phyloP scores from a whole-genome alignment of 2,797 vertebrate genomes.

The Spea hammondii region DNA sequence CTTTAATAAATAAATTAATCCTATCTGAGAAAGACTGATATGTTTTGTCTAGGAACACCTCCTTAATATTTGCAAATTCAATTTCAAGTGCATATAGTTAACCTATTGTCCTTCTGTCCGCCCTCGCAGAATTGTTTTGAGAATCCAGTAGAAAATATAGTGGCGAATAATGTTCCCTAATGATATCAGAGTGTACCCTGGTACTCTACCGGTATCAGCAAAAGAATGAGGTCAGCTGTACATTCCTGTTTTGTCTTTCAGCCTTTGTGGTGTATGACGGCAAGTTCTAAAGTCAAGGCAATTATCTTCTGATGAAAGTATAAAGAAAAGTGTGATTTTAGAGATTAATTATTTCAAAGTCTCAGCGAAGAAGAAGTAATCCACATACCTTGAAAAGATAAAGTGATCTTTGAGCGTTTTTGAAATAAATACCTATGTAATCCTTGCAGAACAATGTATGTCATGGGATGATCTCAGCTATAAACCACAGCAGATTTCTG shows the following conservation, averaged over 20 bases:
- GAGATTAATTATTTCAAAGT: conserved; percentile 2
- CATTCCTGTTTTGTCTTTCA: not conserved
- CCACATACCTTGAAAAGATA: not conserved
- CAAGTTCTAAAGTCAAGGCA: not conserved
- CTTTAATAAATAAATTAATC: no score
- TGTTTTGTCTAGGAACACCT: no score
- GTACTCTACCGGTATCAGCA: not conserved
- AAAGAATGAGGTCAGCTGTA: not conserved
- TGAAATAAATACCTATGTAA: not conserved
- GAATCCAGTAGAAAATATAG: no score
- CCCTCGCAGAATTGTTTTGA: no score
- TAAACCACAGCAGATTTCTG: not conserved
- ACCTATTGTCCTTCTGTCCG: no score
- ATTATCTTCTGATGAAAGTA: not conserved
- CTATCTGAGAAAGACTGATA: no score
- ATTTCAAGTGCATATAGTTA: no score
- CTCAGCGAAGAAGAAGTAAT: not conserved
- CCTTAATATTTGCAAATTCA: no score
- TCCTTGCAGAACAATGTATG: not conserved
- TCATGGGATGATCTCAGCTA: not conserved
- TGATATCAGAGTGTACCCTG: not conserved
- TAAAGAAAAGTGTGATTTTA: not conserved
- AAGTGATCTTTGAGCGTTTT: not conserved
- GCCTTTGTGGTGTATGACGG: not conserved
- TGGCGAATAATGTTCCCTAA: no score